Conservation (phyloP, 2,888 invertebrate genomes). For the Calephelis perditalis region DNA sequence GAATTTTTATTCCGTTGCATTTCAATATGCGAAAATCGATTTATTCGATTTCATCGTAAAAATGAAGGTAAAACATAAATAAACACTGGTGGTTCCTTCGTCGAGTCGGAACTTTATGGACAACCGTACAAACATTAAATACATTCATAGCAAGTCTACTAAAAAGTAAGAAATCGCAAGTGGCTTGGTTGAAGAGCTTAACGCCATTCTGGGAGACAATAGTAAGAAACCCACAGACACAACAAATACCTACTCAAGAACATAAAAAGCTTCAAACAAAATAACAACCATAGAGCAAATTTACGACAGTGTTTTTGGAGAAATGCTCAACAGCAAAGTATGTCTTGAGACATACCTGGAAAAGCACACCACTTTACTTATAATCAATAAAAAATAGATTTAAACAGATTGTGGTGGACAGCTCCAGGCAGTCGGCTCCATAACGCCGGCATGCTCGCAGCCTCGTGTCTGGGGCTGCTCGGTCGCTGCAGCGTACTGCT, state of each 20-base stretch:
- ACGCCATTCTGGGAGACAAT: conserved; percentile 44
- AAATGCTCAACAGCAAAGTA: conserved; percentile 51
- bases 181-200: conserved; percentile 40
- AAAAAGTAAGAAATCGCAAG: conserved; percentile 43
- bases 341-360: conserved; percentile 52
- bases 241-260: conserved; percentile 58
- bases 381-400: conserved; percentile 14
- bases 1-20: background rate
- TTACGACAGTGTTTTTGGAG: conserved; percentile 49
- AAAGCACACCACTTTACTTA: conserved; percentile 41
- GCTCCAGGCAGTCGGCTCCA: conserved; percentile 48
- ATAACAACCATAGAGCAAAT: conserved; percentile 53
- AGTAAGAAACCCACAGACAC: conserved; percentile 55
- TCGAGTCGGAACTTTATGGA: conserved; percentile 48
- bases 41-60: conserved; percentile 14
- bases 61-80: conserved; percentile 31
- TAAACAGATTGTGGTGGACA: conserved; percentile 36
- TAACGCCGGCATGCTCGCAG: conserved; percentile 71
- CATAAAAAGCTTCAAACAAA: conserved; percentile 58
- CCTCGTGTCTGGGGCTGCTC: conserved; percentile 76
- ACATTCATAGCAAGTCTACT: conserved; percentile 54
- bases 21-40: conserved; percentile 8
- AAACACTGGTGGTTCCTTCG: conserved; percentile 39
- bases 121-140: conserved; percentile 46
- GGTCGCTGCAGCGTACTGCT: conserved; percentile 49